phyloP scores from a whole-genome alignment of 2,888 invertebrate genomes.

The Orchesella flavescens region DNA sequence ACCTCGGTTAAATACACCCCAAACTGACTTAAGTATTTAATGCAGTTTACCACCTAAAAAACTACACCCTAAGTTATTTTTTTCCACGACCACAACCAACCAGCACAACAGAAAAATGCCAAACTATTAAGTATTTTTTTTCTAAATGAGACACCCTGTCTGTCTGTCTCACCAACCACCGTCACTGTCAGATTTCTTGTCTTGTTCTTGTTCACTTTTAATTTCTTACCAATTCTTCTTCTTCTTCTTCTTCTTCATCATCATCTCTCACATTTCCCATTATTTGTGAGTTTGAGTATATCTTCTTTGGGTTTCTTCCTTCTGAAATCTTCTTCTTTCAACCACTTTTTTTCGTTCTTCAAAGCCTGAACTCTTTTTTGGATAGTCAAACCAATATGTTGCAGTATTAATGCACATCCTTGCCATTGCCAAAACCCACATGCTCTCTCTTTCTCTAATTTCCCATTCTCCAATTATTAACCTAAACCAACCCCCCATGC shows the following conservation, averaged over 20 bases:
- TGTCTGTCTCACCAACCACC: too few relatives aligned
- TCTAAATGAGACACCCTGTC: neutral
- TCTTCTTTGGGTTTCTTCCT: neutral
- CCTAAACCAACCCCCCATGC: too few relatives aligned
- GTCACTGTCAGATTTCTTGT: conserved; percentile 14
- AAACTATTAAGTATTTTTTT: neutral
- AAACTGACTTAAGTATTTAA: conserved; percentile 45
- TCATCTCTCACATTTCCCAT: neutral
- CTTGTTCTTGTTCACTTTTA: conserved; percentile 24
- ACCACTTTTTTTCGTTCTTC: neutral
- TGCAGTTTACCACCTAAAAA: conserved; percentile 29
- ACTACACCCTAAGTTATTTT: conserved; percentile 45
- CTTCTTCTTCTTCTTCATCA: too few relatives aligned
- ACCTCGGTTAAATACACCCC: conserved; percentile 46
- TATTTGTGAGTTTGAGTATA: too few relatives aligned
- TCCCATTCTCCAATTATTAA: neutral
- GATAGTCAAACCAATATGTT: conserved; percentile 8
- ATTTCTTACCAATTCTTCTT: neutral
- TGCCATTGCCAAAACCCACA: conserved; percentile 9
- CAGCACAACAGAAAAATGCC: conserved; percentile 48
- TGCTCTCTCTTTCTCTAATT: neutral
- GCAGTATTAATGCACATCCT: conserved; percentile 39
- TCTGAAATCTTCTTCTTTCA: neutral
- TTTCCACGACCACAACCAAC: conserved; percentile 36
- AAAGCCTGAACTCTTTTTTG: conserved; percentile 25